Evolutionary conservation across 1,140 invertebrate species (phyloP).

Genomic region (Tribolium madens): DNA sequence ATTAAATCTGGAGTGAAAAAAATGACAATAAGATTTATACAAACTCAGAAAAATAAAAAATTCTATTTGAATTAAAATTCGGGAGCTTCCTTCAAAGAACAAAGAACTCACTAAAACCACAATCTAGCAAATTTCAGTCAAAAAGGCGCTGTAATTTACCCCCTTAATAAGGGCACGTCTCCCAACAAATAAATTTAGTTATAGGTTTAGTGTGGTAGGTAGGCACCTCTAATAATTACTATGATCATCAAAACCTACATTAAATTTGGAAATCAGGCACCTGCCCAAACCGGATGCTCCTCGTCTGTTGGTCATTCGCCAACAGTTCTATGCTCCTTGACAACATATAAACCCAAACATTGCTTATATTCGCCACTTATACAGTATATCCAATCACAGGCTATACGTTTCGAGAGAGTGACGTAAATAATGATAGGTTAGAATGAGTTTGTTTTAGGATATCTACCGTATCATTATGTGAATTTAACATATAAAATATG

Average conservation of each 20-base stretch:
- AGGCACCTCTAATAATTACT: slow-evolving; percentile 51
- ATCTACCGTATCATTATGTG: slow-evolving; percentile 40
- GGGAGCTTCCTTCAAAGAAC: background rate
- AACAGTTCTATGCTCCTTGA: slow-evolving; percentile 4
- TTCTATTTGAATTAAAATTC: too few relatives aligned
- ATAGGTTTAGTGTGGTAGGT: slow-evolving; percentile 44
- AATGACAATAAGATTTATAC: too few relatives aligned
- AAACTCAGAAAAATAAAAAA: too few relatives aligned
- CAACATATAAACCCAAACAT: background rate
- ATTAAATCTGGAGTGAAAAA: too few relatives aligned
- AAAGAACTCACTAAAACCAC: background rate
- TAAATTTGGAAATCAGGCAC: slow-evolving; percentile 55
- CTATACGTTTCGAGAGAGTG: background rate
- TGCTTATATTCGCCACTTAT: background rate
- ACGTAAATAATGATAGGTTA: slow-evolving; percentile 47
- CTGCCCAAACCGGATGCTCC: slow-evolving; percentile 45
- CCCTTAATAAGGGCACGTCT: slow-evolving; percentile 46
- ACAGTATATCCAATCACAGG: background rate
- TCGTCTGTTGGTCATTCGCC: slow-evolving; percentile 27
- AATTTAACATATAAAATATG: slow-evolving; percentile 43
- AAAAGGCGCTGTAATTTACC: slow-evolving; percentile 34
- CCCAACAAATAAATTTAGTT: slow-evolving; percentile 48
- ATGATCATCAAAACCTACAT: slow-evolving; percentile 53
- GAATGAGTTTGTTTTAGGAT: slow-evolving; percentile 38
- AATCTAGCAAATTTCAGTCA: background rate